Percentiles rank a stretch among this genome's conserved stretches.
Conservation (phyloP, 2,888 invertebrate genomes). For the Dasypolia templi region DNA sequence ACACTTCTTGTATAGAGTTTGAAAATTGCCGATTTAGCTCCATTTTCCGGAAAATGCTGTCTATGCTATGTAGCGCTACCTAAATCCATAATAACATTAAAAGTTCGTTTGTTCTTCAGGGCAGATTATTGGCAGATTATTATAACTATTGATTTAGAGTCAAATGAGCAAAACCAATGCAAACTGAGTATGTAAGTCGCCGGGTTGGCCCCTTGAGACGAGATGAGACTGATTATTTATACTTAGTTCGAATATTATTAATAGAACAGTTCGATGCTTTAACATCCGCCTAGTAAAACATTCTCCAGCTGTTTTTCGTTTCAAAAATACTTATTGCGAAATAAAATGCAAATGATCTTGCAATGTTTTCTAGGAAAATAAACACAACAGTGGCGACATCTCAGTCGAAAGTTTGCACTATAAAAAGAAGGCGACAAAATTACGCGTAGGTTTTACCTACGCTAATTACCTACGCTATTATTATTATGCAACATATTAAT, state of each 20-base stretch:
- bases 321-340: background rate
- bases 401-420: background rate
- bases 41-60: constrained; percentile 40
- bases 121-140: background rate
- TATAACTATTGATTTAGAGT: background rate
- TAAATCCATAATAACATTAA: background rate
- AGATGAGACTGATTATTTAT: background rate
- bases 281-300: background rate
- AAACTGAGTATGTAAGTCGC: background rate
- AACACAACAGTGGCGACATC: background rate
- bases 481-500: constrained; percentile 38
- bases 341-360: background rate
- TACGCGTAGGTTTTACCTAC: background rate
- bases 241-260: background rate
- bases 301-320: background rate
- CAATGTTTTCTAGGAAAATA: background rate
- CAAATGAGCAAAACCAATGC: too few relatives aligned
- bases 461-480: constrained; percentile 12
- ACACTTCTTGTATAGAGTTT: constrained; percentile 64
- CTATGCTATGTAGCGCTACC: background rate
- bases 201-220: background rate
- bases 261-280: too few relatives aligned
- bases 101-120: background rate
- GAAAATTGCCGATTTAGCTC: constrained; percentile 38
- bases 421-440: constrained; percentile 25